Base-by-base conservation (phyloP, 2,888 invertebrate genomes). In the Cheilosia grossa region DNA sequence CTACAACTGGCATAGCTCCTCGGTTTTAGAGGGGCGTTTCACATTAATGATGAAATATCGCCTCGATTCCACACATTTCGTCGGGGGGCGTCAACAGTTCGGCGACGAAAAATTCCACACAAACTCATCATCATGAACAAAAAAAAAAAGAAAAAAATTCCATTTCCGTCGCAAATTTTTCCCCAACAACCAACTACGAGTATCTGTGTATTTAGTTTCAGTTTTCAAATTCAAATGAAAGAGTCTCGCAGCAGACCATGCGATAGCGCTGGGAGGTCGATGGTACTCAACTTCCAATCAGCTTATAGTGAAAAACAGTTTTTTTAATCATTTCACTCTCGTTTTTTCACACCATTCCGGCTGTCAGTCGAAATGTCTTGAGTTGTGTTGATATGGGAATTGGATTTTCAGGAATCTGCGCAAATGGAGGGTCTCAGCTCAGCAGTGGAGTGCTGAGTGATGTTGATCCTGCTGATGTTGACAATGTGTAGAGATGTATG, bases 81-180 rank as follows among this genome's bases (percentile, higher is more conserved):
- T 63, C 51, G 73, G 73, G 59, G 79, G 79, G 79, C 79, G 79
- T 73, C 64, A 79, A 64, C 72, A 30, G 10, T 15, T n/a, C 54
- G 37, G 2, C 58, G 44, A 59, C 66, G 37, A 59, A 44, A 66
- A 80, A 80, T 80, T 73, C 59, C 79, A 73, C 27, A 64, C 33
- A 64, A 64, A 66, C 64, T 73, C 72, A 73, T 66, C 72, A 79
- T 9, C 30, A 30, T 9, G 9, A 30, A 9, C 9, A 30, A 9
- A 53, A 9, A 54, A 54, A 54, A 44, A 42, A 33, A 53, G 37
- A 37, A 53, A 9, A 13, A 30, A 30, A 1, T 24, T 61, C 2
- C 40, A 49, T 56, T 56, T 49, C 54, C 58, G 17, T n/a, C 7
- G 44, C 7, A 17, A 61, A 53, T 47, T 9, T 53, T 61, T 30